These are phyloP conservation scores for Synanthedon myopaeformis DNA, from an alignment of 2,888 invertebrate species.

Conservation along the genomic window DNA sequence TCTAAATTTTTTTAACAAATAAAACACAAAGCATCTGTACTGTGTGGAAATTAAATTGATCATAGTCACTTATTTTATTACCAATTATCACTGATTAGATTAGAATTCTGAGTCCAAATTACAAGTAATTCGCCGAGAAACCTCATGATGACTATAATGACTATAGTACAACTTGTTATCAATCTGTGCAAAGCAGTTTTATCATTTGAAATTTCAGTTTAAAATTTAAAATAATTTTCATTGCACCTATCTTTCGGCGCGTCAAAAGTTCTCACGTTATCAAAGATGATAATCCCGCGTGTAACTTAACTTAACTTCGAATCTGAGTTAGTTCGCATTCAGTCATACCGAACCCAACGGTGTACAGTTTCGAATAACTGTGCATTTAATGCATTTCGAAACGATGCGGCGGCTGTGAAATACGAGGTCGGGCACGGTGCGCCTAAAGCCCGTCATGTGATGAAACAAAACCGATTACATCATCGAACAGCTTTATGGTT, in stretches of 20 bases:
- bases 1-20: neutral
- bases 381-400: constrained; percentile 70
- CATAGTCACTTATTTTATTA: too few relatives aligned
- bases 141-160: too few relatives aligned
- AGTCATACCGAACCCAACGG: constrained; percentile 29
- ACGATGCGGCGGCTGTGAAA: constrained; percentile 62
- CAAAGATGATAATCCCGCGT: constrained; percentile 13
- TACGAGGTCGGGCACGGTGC: constrained; percentile 60
- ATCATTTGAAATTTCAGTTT: constrained; percentile 5
- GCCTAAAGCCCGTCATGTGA: constrained; percentile 53
- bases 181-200: too few relatives aligned
- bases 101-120: too few relatives aligned
- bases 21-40: too few relatives aligned
- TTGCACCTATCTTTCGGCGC: constrained; percentile 10
- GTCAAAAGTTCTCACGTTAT: constrained; percentile 22
- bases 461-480: constrained; percentile 65
- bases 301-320: constrained; percentile 16
- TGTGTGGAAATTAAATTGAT: too few relatives aligned
- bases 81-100: too few relatives aligned
- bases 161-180: too few relatives aligned
- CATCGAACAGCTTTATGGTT: constrained; percentile 56
- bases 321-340: constrained; percentile 36
- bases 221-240: constrained; percentile 12
- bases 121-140: too few relatives aligned
- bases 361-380: constrained; percentile 41